Percentiles rank a stretch among this genome's conserved stretches.
phyloP scores from a whole-genome alignment of 2,797 vertebrate genomes.

The Scyliorhinus canicula region DNA sequence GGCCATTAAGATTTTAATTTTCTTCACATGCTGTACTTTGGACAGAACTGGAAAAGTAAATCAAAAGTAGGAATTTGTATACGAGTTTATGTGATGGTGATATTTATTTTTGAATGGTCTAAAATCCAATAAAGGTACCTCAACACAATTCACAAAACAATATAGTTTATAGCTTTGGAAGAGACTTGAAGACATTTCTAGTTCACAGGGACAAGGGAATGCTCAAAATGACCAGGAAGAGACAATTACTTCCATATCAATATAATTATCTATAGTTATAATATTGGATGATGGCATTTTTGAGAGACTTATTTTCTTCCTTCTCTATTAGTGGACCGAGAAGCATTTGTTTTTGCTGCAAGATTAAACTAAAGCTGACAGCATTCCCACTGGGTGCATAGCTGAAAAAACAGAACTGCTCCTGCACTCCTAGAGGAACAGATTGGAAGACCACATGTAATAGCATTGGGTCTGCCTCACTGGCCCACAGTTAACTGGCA shows the following conservation, averaged over 20 bases:
- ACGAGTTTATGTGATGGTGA: neutral
- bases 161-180: neutral
- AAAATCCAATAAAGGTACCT: neutral
- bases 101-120: neutral
- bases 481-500: neutral
- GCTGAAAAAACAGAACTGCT: neutral
- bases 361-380: neutral
- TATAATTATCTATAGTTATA: neutral
- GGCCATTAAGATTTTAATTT: neutral
- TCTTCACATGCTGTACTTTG: neutral
- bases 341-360: neutral
- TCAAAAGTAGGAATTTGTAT: neutral
- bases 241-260: neutral
- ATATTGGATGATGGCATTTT: neutral
- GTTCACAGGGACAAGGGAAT: neutral
- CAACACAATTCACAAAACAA: constrained; percentile 20
- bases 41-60: neutral
- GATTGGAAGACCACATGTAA: neutral
- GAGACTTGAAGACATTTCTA: neutral
- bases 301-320: neutral
- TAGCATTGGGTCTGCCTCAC: too few relatives aligned
- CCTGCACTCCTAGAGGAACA: neutral
- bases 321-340: neutral
- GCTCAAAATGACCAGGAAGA: neutral
- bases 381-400: neutral